Evolutionary conservation across 2,797 vertebrate genomes (phyloP).

Genomic region (Caiman crocodilus): DNA sequence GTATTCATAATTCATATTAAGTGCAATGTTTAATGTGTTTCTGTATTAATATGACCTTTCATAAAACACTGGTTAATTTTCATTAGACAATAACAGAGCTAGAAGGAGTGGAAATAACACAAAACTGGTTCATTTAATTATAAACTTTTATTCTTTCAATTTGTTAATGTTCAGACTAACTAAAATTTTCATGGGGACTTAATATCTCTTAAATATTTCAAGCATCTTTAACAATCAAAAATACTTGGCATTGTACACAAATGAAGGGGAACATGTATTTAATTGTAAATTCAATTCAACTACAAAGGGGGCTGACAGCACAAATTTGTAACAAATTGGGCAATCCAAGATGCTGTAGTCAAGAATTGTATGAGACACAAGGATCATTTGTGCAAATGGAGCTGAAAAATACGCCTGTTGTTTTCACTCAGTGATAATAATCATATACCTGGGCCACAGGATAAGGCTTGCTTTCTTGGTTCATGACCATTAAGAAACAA

Average conservation of each 20-base stretch:
- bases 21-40: conserved; percentile 27
- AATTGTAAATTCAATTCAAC: conserved; percentile 69
- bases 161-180: background rate
- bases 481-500: conserved; percentile 91
- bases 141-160: background rate
- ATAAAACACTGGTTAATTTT: conserved; percentile 55
- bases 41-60: conserved; percentile 27
- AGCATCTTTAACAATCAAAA: conserved; percentile 49
- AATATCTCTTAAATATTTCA: conserved; percentile 51
- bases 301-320: conserved; percentile 83
- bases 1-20: conserved; percentile 49
- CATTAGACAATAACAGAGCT: conserved; percentile 39
- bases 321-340: conserved; percentile 91
- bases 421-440: conserved; percentile 85
- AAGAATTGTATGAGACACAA: conserved; percentile 74
- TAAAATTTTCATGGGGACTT: background rate
- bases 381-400: conserved; percentile 82
- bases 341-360: conserved; percentile 82
- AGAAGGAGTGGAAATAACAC: conserved; percentile 27
- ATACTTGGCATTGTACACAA: conserved; percentile 28
- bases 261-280: conserved; percentile 47
- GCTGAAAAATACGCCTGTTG: conserved; percentile 79
- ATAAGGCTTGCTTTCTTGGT: conserved; percentile 87
- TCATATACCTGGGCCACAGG: conserved; percentile 83
- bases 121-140: background rate